Percentiles rank a stretch among this genome's conserved stretches.
phyloP scores from a whole-genome alignment of 2,888 invertebrate genomes.

The Slavum lentiscoides region DNA sequence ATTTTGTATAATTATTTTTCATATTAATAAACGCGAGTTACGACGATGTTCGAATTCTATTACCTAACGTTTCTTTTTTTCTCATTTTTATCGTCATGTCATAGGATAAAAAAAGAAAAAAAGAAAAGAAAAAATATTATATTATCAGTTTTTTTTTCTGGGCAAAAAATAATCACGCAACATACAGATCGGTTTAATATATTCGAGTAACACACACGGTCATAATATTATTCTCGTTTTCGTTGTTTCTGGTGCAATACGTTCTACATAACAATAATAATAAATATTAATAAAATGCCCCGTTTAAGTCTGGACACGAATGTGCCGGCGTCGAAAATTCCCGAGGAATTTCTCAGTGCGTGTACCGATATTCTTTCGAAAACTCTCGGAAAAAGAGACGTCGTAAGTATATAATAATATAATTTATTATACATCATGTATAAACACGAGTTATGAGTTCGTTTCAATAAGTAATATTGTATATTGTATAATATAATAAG shows the following conservation, averaged over 20 bases:
- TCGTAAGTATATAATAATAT: conserved; percentile 56
- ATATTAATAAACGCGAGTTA: too few relatives aligned
- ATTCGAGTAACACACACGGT: not conserved
- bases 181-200: not conserved
- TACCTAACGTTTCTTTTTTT: too few relatives aligned
- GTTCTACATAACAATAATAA: not conserved
- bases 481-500: too few relatives aligned
- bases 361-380: conserved; percentile 65
- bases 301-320: conserved; percentile 69
- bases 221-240: not conserved
- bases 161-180: not conserved
- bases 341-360: conserved; percentile 65
- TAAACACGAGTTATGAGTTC: too few relatives aligned
- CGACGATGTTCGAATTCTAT: too few relatives aligned
- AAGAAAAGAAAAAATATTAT: too few relatives aligned
- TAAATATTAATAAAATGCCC: conserved; percentile 64
- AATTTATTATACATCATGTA: not conserved
- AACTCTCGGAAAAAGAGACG: conserved; percentile 66
- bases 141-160: too few relatives aligned
- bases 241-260: not conserved
- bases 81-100: too few relatives aligned
- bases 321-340: conserved; percentile 65
- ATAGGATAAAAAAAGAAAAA: too few relatives aligned
- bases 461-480: too few relatives aligned
- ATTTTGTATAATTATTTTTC: too few relatives aligned